These are phyloP conservation scores for Drosophila parthenogenetica DNA, from an alignment of 2,888 invertebrate species.

Conservation along the genomic window DNA sequence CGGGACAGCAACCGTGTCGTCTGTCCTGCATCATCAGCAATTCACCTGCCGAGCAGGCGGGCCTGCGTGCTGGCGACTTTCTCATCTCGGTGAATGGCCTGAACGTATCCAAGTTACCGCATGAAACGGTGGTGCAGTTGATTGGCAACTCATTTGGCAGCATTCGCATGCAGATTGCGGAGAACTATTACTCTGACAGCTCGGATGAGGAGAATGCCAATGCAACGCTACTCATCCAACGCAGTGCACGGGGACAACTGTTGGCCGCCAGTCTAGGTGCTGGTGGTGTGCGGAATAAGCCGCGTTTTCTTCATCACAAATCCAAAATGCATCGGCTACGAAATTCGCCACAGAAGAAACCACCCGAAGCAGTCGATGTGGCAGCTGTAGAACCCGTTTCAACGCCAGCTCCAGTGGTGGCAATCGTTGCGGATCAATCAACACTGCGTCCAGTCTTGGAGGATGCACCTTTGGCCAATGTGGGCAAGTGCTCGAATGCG, in stretches of 20 bases:
- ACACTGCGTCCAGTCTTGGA: constrained; percentile 80
- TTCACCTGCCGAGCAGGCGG: constrained; percentile 95
- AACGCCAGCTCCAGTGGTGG: neutral
- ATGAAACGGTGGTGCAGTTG: constrained; percentile 96
- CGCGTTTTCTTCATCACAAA: constrained; percentile 86
- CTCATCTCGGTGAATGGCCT: constrained; percentile 96
- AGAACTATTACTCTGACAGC: constrained; percentile 93
- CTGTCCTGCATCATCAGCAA: constrained; percentile 96
- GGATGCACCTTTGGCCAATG: constrained; percentile 71
- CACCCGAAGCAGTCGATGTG: constrained; percentile 38
- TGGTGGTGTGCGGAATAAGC: constrained; percentile 75
- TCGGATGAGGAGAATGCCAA: constrained; percentile 90
- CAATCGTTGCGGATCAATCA: constrained; percentile 48
- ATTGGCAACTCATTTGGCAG: constrained; percentile 95
- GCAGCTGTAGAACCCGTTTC: constrained; percentile 15
- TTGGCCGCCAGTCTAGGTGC: constrained; percentile 57
- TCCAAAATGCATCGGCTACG: constrained; percentile 86
- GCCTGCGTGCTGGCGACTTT: constrained; percentile 96
- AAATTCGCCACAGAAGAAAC: constrained; percentile 87
- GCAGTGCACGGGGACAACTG: constrained; percentile 55
- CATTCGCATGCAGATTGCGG: constrained; percentile 94
- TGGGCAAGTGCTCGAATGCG: constrained; percentile 80
- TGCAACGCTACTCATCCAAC: constrained; percentile 63
- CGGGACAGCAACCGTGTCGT: constrained; percentile 98
- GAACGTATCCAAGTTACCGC: constrained; percentile 95